A percentile compares a stretch with the other conserved stretches of the same genome.
Evolutionary conservation across 2,113 vertebrate species (phyloP).

Genomic region (Chamaea fasciata): DNA sequence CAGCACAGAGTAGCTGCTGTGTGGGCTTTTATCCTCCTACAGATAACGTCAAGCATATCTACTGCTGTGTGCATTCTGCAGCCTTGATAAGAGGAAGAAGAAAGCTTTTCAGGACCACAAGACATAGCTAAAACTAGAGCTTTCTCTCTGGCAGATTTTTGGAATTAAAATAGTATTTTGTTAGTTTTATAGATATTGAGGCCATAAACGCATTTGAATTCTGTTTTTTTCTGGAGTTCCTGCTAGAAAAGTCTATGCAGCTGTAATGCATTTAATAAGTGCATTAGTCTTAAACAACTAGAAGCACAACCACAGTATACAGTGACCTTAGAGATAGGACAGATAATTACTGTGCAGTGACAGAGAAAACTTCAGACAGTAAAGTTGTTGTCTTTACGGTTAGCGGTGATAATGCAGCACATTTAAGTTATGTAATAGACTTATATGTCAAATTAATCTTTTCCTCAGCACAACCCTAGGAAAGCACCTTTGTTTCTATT

Average conservation of each 20-base stretch:
- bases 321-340: neutral
- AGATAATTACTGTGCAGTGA: slow-evolving; percentile 5
- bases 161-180: slow-evolving; percentile 13
- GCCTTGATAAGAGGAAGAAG: slow-evolving; percentile 39
- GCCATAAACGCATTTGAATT: neutral
- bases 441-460: neutral
- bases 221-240: neutral
- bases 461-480: neutral
- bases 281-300: neutral
- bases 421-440: neutral
- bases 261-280: neutral
- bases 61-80: slow-evolving; percentile 26
- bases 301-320: neutral
- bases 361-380: neutral
- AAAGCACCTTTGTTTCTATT: neutral
- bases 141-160: neutral
- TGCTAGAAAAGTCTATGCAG: neutral
- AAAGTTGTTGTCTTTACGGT: neutral
- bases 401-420: neutral
- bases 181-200: neutral
- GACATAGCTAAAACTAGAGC: slow-evolving; percentile 33
- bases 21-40: slow-evolving; percentile 38
- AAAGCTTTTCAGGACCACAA: slow-evolving; percentile 28
- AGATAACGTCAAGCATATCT: slow-evolving; percentile 27
- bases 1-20: slow-evolving; percentile 10